These are phyloP conservation scores for Nerophis ophidion DNA, from an alignment of 2,113 vertebrate species.

Conservation along the genomic window DNA sequence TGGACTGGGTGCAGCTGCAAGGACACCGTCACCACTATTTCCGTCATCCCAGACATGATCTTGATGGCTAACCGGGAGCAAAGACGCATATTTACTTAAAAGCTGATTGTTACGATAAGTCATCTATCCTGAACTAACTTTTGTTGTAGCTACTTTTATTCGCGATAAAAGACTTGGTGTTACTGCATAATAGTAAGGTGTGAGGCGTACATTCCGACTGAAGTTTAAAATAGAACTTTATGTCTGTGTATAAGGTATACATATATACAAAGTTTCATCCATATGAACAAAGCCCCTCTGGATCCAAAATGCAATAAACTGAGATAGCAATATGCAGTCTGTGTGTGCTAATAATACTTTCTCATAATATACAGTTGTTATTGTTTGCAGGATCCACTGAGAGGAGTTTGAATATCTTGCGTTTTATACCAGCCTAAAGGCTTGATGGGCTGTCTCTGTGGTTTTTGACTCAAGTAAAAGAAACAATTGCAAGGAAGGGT, in stretches of 20 bases:
- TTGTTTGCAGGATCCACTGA: slow-evolving; percentile 2
- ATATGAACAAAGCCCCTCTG: no score
- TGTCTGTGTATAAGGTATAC: no score
- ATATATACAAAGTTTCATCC: no score
- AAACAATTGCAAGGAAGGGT: background rate
- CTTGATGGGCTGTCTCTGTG: background rate
- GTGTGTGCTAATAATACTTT: no score
- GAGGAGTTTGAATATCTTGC: background rate
- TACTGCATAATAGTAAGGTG: no score
- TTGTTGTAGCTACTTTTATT: background rate
- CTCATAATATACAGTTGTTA: no score
- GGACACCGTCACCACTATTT: slow-evolving; percentile 55
- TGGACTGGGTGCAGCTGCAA: slow-evolving; percentile 61
- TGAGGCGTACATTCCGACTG: no score
- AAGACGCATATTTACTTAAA: background rate
- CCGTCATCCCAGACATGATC: slow-evolving; percentile 70
- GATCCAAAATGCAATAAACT: no score
- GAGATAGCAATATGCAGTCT: no score
- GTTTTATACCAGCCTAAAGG: background rate
- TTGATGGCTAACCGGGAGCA: slow-evolving; percentile 61
- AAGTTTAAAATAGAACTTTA: no score
- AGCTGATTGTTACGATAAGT: background rate
- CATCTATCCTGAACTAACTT: background rate
- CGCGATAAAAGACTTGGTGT: no score
- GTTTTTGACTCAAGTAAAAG: background rate